Evolutionary conservation across 2,888 invertebrate species (phyloP).

Genomic region (Morpho deidamia): DNA sequence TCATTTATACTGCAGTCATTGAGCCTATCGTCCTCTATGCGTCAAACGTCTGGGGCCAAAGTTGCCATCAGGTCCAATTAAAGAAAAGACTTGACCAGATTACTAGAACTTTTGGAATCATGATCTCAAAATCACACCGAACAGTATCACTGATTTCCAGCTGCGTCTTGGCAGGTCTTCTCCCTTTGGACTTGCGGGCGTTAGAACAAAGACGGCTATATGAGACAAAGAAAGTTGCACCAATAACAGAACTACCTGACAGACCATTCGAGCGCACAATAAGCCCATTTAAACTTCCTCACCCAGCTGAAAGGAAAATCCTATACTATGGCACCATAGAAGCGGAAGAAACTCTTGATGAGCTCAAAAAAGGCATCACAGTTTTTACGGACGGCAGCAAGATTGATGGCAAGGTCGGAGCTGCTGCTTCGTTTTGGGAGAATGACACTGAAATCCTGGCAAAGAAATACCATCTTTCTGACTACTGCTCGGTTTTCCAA

Average conservation of each 20-base stretch:
- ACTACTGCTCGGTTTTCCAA: constrained; percentile 10
- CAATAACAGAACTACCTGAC: not conserved
- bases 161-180: not conserved
- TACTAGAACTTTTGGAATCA: not conserved
- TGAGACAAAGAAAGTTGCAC: constrained; percentile 8
- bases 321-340: not conserved
- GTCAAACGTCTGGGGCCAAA: not conserved
- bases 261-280: constrained; percentile 2
- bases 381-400: constrained; percentile 8
- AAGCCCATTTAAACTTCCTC: not conserved
- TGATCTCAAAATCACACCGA: constrained; percentile 2
- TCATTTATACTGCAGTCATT: not conserved
- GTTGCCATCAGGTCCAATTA: not conserved
- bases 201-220: constrained; percentile 6
- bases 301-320: not conserved
- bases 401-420: constrained; percentile 8
- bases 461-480: not conserved
- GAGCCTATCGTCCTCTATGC: constrained; percentile 7
- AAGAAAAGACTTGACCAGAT: not conserved
- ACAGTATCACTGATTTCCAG: constrained; percentile 3
- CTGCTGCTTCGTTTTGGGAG: not conserved
- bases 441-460: not conserved
- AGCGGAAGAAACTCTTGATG: not conserved
- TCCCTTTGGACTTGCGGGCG: constrained; percentile 8
- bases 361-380: not conserved